phyloP scores from a whole-genome alignment of 2,888 invertebrate species.

The Mylabris sibirica region DNA sequence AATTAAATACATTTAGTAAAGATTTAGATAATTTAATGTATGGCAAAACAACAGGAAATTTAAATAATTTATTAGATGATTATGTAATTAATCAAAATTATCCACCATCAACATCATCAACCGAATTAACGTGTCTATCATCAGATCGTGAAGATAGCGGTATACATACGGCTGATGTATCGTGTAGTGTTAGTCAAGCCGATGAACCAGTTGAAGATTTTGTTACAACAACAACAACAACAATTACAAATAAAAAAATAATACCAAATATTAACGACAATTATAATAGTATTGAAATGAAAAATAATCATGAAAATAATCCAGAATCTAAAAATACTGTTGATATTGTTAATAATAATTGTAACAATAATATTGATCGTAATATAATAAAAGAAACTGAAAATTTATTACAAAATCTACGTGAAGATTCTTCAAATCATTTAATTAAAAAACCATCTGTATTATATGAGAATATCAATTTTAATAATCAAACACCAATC shows the following conservation, averaged over 20 bases:
- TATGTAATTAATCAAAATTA: conserved; percentile 60
- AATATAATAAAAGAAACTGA: conserved; percentile 51
- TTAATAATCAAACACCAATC: conserved; percentile 53
- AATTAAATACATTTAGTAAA: conserved; percentile 55
- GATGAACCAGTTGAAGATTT: conserved; percentile 72
- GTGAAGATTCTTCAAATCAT: conserved; percentile 56
- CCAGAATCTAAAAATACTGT: conserved; percentile 6
- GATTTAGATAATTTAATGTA: conserved; percentile 60
- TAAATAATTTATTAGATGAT: conserved; percentile 68
- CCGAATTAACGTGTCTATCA: conserved; percentile 68
- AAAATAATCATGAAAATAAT: conserved; percentile 18
- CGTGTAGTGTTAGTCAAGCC: conserved; percentile 75
- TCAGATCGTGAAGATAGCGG: conserved; percentile 80
- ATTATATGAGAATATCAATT: conserved; percentile 61
- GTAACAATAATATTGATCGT: conserved; percentile 23
- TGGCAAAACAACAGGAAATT: conserved; percentile 60
- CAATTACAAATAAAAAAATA: background rate
- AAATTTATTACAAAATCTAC: conserved; percentile 60
- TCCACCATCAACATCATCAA: conserved; percentile 64
- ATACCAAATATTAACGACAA: no score
- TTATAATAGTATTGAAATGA: conserved; percentile 20
- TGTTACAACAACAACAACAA: conserved; percentile 52
- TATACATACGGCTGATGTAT: conserved; percentile 80
- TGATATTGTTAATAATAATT: background rate
- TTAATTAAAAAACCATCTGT: conserved; percentile 36